These are phyloP conservation scores for Neomorphus geoffroyi DNA, from an alignment of 2,797 vertebrate species.

Conservation along the genomic window DNA sequence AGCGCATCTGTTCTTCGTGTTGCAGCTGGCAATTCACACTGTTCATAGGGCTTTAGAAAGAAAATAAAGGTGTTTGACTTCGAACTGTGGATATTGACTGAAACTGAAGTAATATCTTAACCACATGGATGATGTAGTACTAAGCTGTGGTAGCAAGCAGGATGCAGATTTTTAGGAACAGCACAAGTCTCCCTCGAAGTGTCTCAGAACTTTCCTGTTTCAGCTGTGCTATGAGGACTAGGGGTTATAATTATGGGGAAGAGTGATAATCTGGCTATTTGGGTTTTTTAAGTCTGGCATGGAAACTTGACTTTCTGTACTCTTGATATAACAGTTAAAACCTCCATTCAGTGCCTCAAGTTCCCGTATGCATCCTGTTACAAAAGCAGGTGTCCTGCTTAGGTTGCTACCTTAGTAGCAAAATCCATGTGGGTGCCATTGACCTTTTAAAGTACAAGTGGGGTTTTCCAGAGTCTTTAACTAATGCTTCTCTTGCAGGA, in stretches of 20 bases:
- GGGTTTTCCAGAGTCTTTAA: not conserved
- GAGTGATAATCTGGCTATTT: not conserved
- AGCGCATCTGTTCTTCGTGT: not conserved
- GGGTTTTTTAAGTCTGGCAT: not conserved
- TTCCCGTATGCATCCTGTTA: rapidly evolving
- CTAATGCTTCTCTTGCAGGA: conserved; percentile 79
- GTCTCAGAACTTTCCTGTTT: not conserved
- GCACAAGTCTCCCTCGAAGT: not conserved
- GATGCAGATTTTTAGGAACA: not conserved
- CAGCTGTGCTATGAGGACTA: not conserved
- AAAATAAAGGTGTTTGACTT: not conserved
- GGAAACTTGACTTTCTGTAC: not conserved
- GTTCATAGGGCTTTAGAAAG: not conserved
- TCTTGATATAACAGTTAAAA: not conserved
- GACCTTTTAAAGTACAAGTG: not conserved
- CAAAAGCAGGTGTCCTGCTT: not conserved
- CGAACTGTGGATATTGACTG: not conserved
- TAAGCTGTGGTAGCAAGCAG: not conserved
- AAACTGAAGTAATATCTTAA: not conserved
- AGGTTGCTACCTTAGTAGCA: not conserved
- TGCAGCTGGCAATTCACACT: not conserved
- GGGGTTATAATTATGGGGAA: not conserved
- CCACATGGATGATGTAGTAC: rapidly evolving
- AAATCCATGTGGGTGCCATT: rapidly evolving
- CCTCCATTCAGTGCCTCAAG: rapidly evolving